Base-by-base conservation (phyloP, 2,888 invertebrate species). In the Nomada lathburiana region DNA sequence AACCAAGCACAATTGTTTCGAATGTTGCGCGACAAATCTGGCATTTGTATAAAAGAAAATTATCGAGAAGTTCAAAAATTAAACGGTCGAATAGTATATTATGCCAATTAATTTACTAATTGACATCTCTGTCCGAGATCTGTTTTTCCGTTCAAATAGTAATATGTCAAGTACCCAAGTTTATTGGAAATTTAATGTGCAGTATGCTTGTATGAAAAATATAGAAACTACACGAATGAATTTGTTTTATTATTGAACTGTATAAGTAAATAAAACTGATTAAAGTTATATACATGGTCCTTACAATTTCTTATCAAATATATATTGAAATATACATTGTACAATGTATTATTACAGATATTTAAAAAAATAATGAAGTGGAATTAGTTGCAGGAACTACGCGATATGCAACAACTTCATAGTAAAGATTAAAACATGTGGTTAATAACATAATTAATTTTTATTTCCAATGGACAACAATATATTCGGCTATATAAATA, bases 1-100 rank as follows among this genome's bases (percentile, higher is more conserved):
- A 85, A 80, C 63, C 92, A 92, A 65, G 90, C 89, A 1, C 72
- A 84, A 5, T 23, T 78, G 16, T 86, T 86, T 42, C 77, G 86
- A 26, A 80, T 83, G 76, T 47, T 86, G 23, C 60, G 76, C n/a
- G 52, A 85, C 53, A 76, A 67, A 3, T 55, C 74, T 1, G 83
- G 80, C 4, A 23, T 18, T 0, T 67, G 71, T 23, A 83, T 86
- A 20, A 78, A 52, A 44, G 80, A 86, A 42, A 86, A 86, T 78
- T 83, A 63, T 71, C 80, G 86, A 0, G 86, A 86, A 26, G 85
- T 83, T 4, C 86, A 88, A 53, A 80, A 80, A 9, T 69, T 88
- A 18, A 82, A 80, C 53, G 85, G 85, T 20, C 83, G 88, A 13
- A 10, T 78, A 11, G 50, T 86, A 55, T 83, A 86, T 62, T 83